Conservation (phyloP, 1,140 invertebrate genomes). For the Oryctes rhinoceros region DNA sequence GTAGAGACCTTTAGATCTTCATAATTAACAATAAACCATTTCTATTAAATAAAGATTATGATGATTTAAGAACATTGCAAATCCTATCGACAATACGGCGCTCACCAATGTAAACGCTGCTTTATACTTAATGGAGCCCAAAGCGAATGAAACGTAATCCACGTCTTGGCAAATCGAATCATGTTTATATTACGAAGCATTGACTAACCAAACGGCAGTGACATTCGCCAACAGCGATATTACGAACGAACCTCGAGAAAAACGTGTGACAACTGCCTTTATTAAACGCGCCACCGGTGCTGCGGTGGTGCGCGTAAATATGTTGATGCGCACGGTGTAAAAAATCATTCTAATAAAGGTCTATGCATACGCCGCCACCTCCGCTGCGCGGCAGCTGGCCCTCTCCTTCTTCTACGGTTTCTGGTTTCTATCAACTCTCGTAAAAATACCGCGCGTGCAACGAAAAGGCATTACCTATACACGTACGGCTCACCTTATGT, state of each 20-base stretch:
- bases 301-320: background rate
- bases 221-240: background rate
- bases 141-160: background rate
- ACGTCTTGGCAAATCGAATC: constrained; percentile 15
- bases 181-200: constrained; percentile 24
- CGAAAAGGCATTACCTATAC: background rate
- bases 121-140: too few relatives aligned
- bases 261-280: constrained; percentile 33
- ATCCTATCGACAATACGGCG: too few relatives aligned
- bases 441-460: constrained; percentile 15
- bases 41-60: too few relatives aligned
- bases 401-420: background rate
- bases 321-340: background rate
- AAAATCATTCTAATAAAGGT: constrained; percentile 3
- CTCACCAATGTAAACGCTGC: too few relatives aligned
- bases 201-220: background rate
- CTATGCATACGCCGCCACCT: background rate
- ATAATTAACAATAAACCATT: too few relatives aligned
- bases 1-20: too few relatives aligned
- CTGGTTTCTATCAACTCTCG: constrained; percentile 25
- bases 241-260: background rate
- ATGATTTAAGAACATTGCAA: too few relatives aligned
- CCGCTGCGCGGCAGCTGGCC: background rate
- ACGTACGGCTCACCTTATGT: background rate
- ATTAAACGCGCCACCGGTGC: background rate